phyloP scores from a whole-genome alignment of 2,797 vertebrate genomes.

The Coregonus ussuriensis region DNA sequence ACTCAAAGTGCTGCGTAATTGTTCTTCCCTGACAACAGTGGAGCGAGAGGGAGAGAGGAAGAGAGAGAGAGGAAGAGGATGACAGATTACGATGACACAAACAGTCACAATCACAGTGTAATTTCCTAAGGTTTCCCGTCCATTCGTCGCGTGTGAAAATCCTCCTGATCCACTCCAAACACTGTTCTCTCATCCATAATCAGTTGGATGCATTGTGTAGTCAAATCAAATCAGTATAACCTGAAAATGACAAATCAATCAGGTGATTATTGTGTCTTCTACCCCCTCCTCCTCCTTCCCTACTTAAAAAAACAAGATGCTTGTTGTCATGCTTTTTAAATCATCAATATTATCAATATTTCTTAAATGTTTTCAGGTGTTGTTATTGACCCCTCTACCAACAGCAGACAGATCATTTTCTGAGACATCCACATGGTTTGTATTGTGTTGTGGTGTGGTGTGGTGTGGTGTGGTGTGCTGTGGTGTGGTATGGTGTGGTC shows the following conservation, averaged over 20 bases:
- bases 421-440: too few relatives aligned
- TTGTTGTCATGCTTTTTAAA: neutral
- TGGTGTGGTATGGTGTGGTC: too few relatives aligned
- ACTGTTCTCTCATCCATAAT: neutral
- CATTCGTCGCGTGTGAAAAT: too few relatives aligned
- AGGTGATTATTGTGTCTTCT: neutral
- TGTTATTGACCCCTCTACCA: slow-evolving; percentile 8
- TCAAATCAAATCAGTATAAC: neutral
- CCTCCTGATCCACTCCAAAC: neutral
- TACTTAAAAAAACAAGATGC: neutral
- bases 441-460: neutral
- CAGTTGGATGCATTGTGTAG: neutral
- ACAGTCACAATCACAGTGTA: slow-evolving; percentile 18
- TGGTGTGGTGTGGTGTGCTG: too few relatives aligned
- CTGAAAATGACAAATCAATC: neutral
- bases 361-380: slow-evolving; percentile 40
- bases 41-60: too few relatives aligned
- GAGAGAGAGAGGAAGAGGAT: neutral
- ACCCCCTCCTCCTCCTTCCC: neutral
- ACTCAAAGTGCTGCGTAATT: too few relatives aligned
- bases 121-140: slow-evolving; percentile 1
- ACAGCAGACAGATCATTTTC: too few relatives aligned
- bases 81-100: slow-evolving; percentile 15
- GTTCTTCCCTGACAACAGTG: too few relatives aligned
- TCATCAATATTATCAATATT: slow-evolving; percentile 13